Evolutionary conservation across 2,797 vertebrate genomes (phyloP), one percentile per base, ranked within the genome.

Genomic region (Steatocranus sp.): DNA sequence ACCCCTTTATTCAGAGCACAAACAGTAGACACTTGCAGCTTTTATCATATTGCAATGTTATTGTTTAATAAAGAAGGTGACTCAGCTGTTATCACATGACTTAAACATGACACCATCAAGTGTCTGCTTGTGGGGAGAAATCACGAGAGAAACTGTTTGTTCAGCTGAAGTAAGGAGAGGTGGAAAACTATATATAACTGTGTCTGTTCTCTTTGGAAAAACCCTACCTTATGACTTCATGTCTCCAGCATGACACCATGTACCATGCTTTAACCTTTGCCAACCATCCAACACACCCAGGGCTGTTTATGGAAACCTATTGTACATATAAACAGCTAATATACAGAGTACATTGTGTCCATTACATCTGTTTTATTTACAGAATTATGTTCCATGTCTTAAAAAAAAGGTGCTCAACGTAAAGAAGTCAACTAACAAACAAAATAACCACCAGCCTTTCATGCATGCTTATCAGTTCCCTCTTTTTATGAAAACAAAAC

Each of bases 401-500:
- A 11, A 41, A 66, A 48, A 43, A 70, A 48, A 70, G 38, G 41
- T 73, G 11, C 68, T 73, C 17, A 48, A 1, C 1, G 1, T 17
- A 38, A 46, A 56, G 12, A 56, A 5, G 2, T 6, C 14, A 73
- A 43, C 38, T 46, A 70, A 43, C 9, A 50, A 43, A 53, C 15
- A 17, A 70, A 78, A 51, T 17, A 49, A 34, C 49, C 17, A 18
- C 4, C 8, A 6, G 27, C 43, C 25, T 56, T 9, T 3, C 17
- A 7, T 73, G 15, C 73, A 46, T 11, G 2, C 11, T 46, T 34
- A 18, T 50, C 63, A 18, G 3, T 82, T 83, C 34, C 38, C 68
- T 18, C 77, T 88, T 86, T 48, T 56, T 79, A 56, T 70, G 49
- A 41, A 87, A 84, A 87, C 38, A 68, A 75, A 87, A 48, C 36